Evolutionary conservation across 2,113 vertebrate species (phyloP), one percentile per base, ranked within the genome.

Genomic region (Vanacampus margaritifer): DNA sequence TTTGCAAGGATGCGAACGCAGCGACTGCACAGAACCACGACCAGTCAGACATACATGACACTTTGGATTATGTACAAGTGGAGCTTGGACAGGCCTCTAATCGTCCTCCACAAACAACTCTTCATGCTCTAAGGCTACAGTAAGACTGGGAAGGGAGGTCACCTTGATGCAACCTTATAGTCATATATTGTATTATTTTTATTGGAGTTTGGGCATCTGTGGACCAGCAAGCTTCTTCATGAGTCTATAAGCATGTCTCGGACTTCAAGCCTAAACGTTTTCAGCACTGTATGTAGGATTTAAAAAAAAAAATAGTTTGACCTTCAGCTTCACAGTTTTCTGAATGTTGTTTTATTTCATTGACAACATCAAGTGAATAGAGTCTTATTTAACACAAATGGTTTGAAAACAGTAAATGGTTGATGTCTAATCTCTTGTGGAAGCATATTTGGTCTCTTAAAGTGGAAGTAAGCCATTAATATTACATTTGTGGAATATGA

Each of bases 11-110:
- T 67, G 51, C 68, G 28, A 76, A 68, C 76, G 73, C 65, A 80
- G 65, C 3, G n/a, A 64, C 56, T 73, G 59, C 69, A 53, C 57
- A 5, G 17, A 72, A 64, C 37, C 71, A 64, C 65, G 53, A 67
- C 73, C 6, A 41, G 70, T 79, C 84, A 80, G 73, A 87, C 72
- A 65, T 83, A n/a, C 32, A 1, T 19, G 79, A 78, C 77, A 82
- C 73, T 78, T 81, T 63, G 71, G 68, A 80, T 85, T 68, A 84
- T 74, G 62, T 39, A 68, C 24, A 53, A 78, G 64, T 65, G 56
- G 46, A 68, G 75, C 57, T 75, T 5, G 9, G 57, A 80, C 48
- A 63, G 53, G 64, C 74, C 70, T 78, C 66, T 74, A 67, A 82
- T 75, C 68, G 71, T 37, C 59, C 57, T 68, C 32, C 66, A 78